Base-by-base conservation (phyloP, 1,140 invertebrate genomes). In the Drosophila tristis region DNA sequence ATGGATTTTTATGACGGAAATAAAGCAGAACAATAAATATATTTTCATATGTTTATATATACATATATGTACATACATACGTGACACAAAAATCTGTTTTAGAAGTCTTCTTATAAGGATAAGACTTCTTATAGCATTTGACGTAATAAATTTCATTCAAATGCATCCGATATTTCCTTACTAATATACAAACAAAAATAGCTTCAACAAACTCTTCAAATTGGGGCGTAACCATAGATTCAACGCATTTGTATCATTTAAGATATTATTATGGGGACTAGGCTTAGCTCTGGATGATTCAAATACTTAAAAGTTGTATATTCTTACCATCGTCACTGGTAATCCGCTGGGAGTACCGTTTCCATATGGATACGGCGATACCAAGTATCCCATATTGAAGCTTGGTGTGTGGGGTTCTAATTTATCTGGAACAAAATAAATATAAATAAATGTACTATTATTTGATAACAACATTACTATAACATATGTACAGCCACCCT, bases 321-420 rank as follows among this genome's bases (percentile, higher is more conserved):
- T 16, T 95, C 96, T 96, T 93, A 97, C 97, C 96, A 97, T 97
- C 92, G 96, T 96, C 77, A 97, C 96, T 78, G 96, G 96, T 80
- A 97, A 94, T 25, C 91, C 91, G 93, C 95, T 96, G 71, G 95
- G 95, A 74, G 96, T 95, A 87, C 97, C 97, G 92, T 97, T 98
- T 85, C 96, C 95, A 93, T 97, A 97, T 63, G 96, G 95, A 92
- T 97, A 97, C 26, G 96, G 96, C 57, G 96, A 96, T 91, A 97
- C 95, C 89, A 97, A 94, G 94, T 97, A 97, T 90, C 96, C 96
- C 96, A 97, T 97, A 94, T 97, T 97, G 94, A 97, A 97, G 56
- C 96, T 95, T 73, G 95, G 95, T 76, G 96, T 95, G 92, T 97
- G 96, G n/a, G 96, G 95, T 82, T 97, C 96, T 87, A 97, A 95